Percentiles rank a stretch among this genome's conserved stretches.
These are phyloP conservation scores for Dynastes hyllus DNA, from an alignment of 2,888 invertebrate species.

Conservation along the genomic window DNA sequence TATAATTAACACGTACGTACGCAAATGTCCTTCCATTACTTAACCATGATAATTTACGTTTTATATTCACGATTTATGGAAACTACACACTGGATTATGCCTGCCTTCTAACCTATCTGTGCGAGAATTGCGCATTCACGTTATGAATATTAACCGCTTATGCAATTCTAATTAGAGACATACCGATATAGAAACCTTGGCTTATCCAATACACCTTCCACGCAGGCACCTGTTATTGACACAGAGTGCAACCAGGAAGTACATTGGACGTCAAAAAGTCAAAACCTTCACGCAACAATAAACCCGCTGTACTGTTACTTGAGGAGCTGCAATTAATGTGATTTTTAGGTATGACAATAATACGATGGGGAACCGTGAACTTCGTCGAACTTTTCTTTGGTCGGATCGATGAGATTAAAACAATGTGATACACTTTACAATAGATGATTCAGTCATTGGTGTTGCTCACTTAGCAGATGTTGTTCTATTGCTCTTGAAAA, in stretches of 20 bases:
- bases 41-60: conserved; percentile 24
- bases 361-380: conserved; percentile 4
- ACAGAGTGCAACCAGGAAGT: conserved; percentile 44
- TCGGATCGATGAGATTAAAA: conserved; percentile 1
- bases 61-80: conserved; percentile 35
- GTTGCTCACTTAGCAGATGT: conserved; percentile 13
- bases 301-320: conserved; percentile 25
- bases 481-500: conserved; percentile 32
- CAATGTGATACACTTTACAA: neutral
- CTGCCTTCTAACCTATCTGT: conserved; percentile 2
- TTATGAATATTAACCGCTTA: conserved; percentile 44
- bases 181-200: conserved; percentile 41
- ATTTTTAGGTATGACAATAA: neutral
- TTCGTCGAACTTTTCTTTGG: neutral
- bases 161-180: conserved; percentile 44
- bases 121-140: conserved; percentile 2
- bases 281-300: conserved; percentile 46
- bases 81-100: conserved; percentile 8
- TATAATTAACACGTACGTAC: conserved; percentile 34
- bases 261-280: conserved; percentile 23
- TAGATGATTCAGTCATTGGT: neutral
- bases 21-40: conserved; percentile 29
- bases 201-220: conserved; percentile 12
- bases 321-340: neutral
- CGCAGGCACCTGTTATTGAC: conserved; percentile 35